These are phyloP conservation scores for Tragopan temminckii DNA, from an alignment of 2,797 vertebrate genomes.

Conservation along the genomic window DNA sequence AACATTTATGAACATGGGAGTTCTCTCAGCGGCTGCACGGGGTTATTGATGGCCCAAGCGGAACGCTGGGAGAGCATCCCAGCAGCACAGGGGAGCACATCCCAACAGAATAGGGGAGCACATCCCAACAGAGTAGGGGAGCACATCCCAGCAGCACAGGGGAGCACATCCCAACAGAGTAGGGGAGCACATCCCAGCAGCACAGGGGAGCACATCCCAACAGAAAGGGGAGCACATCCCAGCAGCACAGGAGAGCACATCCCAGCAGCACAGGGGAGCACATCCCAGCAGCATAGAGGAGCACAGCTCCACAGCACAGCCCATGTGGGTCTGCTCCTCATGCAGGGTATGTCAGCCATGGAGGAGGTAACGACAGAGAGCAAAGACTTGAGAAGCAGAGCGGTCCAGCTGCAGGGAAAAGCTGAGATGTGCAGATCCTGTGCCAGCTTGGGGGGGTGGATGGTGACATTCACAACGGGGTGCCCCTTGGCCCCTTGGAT, in stretches of 20 bases:
- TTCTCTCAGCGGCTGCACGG: constrained; percentile 90
- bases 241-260: no score
- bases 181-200: constrained; percentile 84
- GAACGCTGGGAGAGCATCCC: constrained; percentile 87
- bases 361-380: constrained; percentile 52
- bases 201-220: constrained; percentile 69
- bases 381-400: neutral
- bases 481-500: neutral
- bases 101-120: constrained; percentile 64
- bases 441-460: neutral
- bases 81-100: constrained; percentile 79
- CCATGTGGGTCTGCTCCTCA: no score
- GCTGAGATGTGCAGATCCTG: neutral
- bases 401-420: neutral
- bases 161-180: constrained; percentile 16
- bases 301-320: neutral
- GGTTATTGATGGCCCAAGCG: constrained; percentile 95
- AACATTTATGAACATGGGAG: constrained; percentile 88
- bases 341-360: neutral
- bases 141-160: constrained; percentile 83
- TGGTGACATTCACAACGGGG: neutral
- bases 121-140: constrained; percentile 68
- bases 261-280: constrained; percentile 81
- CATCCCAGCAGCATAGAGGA: constrained; percentile 76
- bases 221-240: no score